Percentiles rank a stretch among this genome's conserved stretches.
Evolutionary conservation across 2,113 vertebrate genomes (phyloP).

Genomic region (Bettongia penicillata): DNA sequence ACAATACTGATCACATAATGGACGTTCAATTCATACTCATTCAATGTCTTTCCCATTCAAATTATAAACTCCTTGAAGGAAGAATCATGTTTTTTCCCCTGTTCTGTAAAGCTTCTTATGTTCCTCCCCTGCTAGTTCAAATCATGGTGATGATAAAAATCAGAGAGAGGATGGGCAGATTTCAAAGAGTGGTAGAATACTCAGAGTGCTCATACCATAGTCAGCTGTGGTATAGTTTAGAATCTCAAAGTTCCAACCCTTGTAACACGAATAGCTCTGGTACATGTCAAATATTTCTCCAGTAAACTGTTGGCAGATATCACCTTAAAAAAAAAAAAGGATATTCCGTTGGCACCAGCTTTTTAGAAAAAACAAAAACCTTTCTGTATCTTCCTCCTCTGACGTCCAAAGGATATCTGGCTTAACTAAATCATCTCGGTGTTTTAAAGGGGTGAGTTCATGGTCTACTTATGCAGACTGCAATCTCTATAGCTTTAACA

Average conservation of each 20-base stretch:
- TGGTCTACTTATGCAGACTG: background rate
- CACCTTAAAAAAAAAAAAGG: constrained; percentile 85
- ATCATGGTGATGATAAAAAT: constrained; percentile 3
- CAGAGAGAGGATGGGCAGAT: constrained; percentile 31
- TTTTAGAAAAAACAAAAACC: background rate
- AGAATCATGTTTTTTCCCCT: constrained; percentile 33
- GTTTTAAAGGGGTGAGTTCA: background rate
- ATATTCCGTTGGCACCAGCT: constrained; percentile 44
- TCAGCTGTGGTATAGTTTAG: constrained; percentile 90
- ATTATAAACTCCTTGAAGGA: constrained; percentile 4
- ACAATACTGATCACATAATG: background rate
- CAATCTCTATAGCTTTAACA: background rate
- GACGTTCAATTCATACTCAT: constrained; percentile 12
- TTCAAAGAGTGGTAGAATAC: background rate
- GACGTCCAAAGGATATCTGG: background rate
- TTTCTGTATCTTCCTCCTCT: background rate
- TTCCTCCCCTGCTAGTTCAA: background rate
- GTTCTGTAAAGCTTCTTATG: background rate
- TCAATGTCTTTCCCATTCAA: background rate
- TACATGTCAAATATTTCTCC: constrained; percentile 97
- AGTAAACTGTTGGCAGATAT: constrained; percentile 98
- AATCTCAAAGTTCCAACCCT: constrained; percentile 91
- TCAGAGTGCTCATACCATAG: constrained; percentile 85
- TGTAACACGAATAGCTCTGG: constrained; percentile 89
- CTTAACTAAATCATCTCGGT: background rate